phyloP scores from a whole-genome alignment of 37 sponge, comb jelly and placozoan genomes.

The Aplysina aerophoba region DNA sequence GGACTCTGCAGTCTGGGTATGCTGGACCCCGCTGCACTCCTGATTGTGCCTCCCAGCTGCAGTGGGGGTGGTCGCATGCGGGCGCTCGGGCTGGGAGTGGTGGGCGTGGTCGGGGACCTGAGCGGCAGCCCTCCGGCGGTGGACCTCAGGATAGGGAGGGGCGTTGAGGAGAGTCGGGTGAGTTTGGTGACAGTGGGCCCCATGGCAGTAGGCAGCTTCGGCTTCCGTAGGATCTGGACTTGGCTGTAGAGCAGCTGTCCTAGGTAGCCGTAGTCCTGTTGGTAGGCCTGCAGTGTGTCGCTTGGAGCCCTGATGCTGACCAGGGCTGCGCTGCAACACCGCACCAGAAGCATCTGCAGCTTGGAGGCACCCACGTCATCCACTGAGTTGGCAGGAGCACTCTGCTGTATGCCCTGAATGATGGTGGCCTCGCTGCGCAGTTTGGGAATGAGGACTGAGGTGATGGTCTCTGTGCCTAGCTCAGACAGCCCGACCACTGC shows the following conservation, averaged over 20 bases:
- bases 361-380: conserved; percentile 73
- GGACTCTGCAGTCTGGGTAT: conserved; percentile 19
- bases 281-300: conserved; percentile 64
- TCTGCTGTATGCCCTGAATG: conserved; percentile 44
- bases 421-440: conserved; percentile 61
- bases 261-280: conserved; percentile 72
- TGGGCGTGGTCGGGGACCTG: not conserved
- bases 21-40: not conserved
- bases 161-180: not conserved
- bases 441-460: conserved; percentile 59
- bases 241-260: conserved; percentile 63
- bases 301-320: conserved; percentile 34
- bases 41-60: not conserved
- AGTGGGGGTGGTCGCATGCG: conserved; percentile 5
- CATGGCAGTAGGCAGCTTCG: not conserved
- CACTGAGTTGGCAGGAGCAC: conserved; percentile 25
- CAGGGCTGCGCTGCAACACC: conserved; percentile 54
- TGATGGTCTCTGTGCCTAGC: conserved; percentile 73
- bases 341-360: conserved; percentile 63
- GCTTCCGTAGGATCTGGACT: conserved; percentile 46
- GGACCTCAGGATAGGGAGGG: not conserved
- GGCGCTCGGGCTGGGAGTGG: not conserved
- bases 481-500: conserved; percentile 65
- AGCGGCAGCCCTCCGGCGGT: not conserved
- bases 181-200: not conserved